Evolutionary conservation across 2,888 invertebrate genomes (phyloP), one percentile per base, ranked within the genome.

Genomic region (Volucella inanis): DNA sequence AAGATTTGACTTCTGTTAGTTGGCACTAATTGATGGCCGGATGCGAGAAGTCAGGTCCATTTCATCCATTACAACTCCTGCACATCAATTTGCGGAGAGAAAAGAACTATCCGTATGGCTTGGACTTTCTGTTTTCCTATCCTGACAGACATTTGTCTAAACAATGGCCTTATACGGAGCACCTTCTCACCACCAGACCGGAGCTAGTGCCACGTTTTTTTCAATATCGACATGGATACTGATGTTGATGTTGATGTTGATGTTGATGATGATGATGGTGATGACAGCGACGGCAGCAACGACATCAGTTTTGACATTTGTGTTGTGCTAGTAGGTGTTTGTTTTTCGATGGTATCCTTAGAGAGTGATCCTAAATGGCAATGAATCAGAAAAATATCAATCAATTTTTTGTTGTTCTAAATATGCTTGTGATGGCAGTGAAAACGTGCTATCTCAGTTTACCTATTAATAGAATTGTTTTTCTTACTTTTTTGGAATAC

Each of bases 11-110:
- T 71, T 68, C 74, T 78, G 31, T 31, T 79, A 79, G 65, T 80
- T 75, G 65, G 70, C 75, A 62, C 76, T 85, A 85, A 85, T 85
- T 85, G 85, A 85, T 81, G 76, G 68, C 85, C 76, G 85, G 85
- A 85, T 81, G 71, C n/a, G 41, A n/a, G n/a, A 31, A 77, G 71
- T 64, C 76, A 68, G 81, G 39, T 47, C 22, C 22, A 67, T 81
- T 85, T 81, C 77, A 81, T 85, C 81, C 85, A 85, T 85, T 81
- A 67, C 61, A 81, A 59, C 65, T 54, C 70, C 50, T 38, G 59
- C 12, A 52, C 49, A 55, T 79, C 68, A 65, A 75, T 61, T 49
- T 52, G 57, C 47, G 14, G 50, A 50, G 59, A 80, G 62, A 62
- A 68, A 68, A 80, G 55, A 68, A 80, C 62, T 67, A 11, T 18